Conservation (phyloP, 2,888 invertebrate genomes). For the Macrosoma leucophasiata region DNA sequence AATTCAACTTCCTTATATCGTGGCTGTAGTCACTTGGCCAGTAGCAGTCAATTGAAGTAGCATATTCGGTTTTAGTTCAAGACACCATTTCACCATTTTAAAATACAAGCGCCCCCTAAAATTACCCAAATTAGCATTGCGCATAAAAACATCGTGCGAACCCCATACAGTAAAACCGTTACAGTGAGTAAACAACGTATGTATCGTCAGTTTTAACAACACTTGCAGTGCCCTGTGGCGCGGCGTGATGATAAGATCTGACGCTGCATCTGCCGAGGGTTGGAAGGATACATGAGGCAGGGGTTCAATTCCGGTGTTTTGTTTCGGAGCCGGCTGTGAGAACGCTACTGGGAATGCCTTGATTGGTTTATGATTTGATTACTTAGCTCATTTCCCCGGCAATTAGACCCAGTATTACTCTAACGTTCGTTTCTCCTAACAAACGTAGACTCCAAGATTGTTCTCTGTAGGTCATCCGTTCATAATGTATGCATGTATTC, state of each 20-base stretch:
- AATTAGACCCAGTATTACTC: too few relatives aligned
- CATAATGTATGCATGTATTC: conserved; percentile 16
- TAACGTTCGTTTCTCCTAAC: too few relatives aligned
- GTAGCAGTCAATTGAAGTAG: too few relatives aligned
- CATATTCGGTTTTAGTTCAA: too few relatives aligned
- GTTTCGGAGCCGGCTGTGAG: conserved; percentile 61
- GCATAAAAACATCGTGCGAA: conserved; percentile 20
- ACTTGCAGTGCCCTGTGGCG: conserved; percentile 61
- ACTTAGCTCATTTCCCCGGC: too few relatives aligned
- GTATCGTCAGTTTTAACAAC: conserved; percentile 56
- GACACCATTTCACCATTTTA: too few relatives aligned
- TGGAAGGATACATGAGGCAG: conserved; percentile 42
- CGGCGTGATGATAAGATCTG: conserved; percentile 65
- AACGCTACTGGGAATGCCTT: conserved; percentile 39
- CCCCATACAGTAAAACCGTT: conserved; percentile 58
- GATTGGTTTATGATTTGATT: conserved; percentile 66
- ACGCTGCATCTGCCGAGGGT: conserved; percentile 63
- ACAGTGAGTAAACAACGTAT: conserved; percentile 58
- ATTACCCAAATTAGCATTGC: conserved; percentile 14
- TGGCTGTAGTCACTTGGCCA: neutral
- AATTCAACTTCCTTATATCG: too few relatives aligned
- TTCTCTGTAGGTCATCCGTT: conserved; percentile 17
- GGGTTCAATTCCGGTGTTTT: conserved; percentile 64
- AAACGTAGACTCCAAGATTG: conserved; percentile 15
- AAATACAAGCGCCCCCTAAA: too few relatives aligned